Conservation (phyloP, 2,113 vertebrate genomes). For the Scalopus aquaticus region DNA sequence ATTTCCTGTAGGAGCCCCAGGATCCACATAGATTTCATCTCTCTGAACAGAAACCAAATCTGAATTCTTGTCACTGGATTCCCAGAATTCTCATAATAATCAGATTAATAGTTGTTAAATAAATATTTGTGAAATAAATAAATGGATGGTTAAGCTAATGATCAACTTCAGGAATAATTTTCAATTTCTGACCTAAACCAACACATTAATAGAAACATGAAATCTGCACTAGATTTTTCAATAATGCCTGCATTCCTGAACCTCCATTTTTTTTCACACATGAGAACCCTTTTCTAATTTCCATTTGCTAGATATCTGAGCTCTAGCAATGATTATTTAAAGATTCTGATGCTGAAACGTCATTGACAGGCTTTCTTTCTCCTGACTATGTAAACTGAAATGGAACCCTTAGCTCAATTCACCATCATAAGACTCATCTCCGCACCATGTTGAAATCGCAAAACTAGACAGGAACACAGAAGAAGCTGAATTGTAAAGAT, state of each 20-base stretch:
- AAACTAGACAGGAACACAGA: background rate
- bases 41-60: background rate
- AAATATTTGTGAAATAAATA: slow-evolving; percentile 9
- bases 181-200: background rate
- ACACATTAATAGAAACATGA: background rate
- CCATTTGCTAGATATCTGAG: background rate
- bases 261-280: background rate
- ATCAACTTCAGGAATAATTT: slow-evolving; percentile 18
- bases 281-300: background rate
- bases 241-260: background rate
- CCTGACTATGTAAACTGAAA: background rate
- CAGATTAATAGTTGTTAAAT: background rate
- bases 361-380: background rate
- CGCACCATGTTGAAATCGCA: background rate
- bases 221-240: background rate
- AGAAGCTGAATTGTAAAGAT: background rate
- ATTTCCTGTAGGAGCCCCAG: background rate
- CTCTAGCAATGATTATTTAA: background rate
- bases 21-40: background rate
- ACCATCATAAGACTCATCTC: background rate
- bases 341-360: background rate
- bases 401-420: background rate
- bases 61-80: background rate
- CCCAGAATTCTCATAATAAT: background rate
- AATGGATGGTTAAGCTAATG: background rate